phyloP scores from a whole-genome alignment of 2,797 vertebrate genomes.

The Tolypeutes matacus region DNA sequence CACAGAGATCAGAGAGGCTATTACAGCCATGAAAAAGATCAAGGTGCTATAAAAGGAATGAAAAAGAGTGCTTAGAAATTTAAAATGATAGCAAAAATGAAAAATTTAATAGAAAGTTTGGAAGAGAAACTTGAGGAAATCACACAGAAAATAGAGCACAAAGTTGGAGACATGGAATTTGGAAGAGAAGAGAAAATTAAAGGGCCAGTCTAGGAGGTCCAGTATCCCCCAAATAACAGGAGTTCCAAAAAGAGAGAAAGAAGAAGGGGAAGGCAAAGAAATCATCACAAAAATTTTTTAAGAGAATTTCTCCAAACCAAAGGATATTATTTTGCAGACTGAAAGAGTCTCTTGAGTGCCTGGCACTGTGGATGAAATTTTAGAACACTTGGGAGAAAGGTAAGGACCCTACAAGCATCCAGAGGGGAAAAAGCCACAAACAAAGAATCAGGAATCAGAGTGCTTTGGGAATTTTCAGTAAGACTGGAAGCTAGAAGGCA shows the following conservation, averaged over 20 bases:
- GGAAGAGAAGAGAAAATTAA: background rate
- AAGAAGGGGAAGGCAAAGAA: background rate
- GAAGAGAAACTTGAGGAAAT: background rate
- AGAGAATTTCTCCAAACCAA: background rate
- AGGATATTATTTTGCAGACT: background rate
- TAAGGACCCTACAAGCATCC: background rate
- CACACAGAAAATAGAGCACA: background rate
- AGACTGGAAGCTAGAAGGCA: background rate
- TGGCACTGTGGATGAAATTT: background rate
- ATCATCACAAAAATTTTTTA: background rate
- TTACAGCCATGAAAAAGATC: background rate
- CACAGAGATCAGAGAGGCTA: background rate
- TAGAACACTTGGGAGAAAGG: background rate
- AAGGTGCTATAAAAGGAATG: background rate
- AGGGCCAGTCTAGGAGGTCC: background rate
- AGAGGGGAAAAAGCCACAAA: background rate
- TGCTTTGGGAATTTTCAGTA: background rate
- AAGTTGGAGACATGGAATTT: background rate
- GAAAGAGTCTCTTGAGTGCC: background rate
- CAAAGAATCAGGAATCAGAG: background rate
- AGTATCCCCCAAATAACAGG: background rate
- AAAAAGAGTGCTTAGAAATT: background rate
- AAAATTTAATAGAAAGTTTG: background rate
- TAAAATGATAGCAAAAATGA: slow-evolving; percentile 2
- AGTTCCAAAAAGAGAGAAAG: background rate